phyloP scores from a whole-genome alignment of 2,113 vertebrate species.

The Nothoprocta perdicaria region DNA sequence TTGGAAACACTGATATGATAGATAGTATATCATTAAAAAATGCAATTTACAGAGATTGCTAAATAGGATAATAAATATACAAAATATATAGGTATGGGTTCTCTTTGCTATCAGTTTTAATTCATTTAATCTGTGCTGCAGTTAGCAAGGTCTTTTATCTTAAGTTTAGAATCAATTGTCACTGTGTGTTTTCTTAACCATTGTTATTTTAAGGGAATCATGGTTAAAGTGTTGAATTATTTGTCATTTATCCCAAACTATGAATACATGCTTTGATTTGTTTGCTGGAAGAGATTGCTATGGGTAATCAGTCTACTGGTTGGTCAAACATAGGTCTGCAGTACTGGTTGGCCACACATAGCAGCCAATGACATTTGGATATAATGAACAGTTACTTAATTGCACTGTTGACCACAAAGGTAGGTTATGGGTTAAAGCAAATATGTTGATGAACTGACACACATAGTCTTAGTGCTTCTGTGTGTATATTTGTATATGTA shows the following conservation, averaged over 20 bases:
- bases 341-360: neutral
- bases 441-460: neutral
- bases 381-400: neutral
- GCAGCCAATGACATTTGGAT: neutral
- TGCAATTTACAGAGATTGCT: neutral
- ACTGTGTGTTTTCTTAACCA: neutral
- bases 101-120: neutral
- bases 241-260: neutral
- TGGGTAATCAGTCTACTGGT: neutral
- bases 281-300: neutral
- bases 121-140: neutral
- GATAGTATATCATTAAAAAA: neutral
- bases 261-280: neutral
- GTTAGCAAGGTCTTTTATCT: neutral
- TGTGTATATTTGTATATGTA: neutral
- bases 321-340: no score
- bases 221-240: neutral
- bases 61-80: neutral
- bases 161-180: neutral
- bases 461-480: neutral
- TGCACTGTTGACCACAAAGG: neutral
- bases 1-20: conserved; percentile 3
- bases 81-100: neutral
- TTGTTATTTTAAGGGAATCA: neutral
- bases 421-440: neutral